These are phyloP conservation scores for Rhingia rostrata DNA, from an alignment of 2,888 invertebrate species.

Conservation along the genomic window DNA sequence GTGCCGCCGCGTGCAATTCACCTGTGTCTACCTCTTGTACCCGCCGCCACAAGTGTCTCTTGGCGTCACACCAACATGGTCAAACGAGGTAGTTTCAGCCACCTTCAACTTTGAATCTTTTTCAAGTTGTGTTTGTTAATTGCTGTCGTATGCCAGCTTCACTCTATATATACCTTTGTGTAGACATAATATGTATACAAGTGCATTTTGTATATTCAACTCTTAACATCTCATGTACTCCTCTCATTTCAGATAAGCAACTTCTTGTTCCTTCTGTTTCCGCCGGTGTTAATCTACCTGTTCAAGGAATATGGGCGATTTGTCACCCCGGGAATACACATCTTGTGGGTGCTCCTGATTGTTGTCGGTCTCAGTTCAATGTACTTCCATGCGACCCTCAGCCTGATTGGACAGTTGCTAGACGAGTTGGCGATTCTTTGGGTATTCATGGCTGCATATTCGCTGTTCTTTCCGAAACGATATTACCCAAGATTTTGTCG, in stretches of 20 bases:
- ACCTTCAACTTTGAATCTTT: background rate
- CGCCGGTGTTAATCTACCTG: conserved; percentile 90
- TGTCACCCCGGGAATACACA: conserved; percentile 90
- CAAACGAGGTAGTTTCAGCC: background rate
- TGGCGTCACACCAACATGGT: background rate
- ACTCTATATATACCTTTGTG: background rate
- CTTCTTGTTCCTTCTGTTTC: conserved; percentile 89
- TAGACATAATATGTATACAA: background rate
- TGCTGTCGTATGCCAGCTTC: background rate
- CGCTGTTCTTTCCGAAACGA: conserved; percentile 89
- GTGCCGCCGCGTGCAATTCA: background rate
- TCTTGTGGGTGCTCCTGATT: conserved; percentile 92
- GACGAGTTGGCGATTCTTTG: conserved; percentile 93
- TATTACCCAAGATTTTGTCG: conserved; percentile 87
- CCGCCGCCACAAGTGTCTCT: conserved; percentile 4
- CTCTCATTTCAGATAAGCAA: conserved; percentile 88
- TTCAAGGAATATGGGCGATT: conserved; percentile 90
- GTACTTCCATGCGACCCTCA: conserved; percentile 93
- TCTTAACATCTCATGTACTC: conserved; percentile 8
- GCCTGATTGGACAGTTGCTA: conserved; percentile 90
- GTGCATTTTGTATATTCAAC: background rate
- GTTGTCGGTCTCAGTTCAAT: conserved; percentile 91
- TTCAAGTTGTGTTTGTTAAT: background rate
- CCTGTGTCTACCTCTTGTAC: conserved; percentile 1
- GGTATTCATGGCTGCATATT: conserved; percentile 91